A percentile compares a stretch with the other conserved stretches of the same genome.
phyloP scores from a whole-genome alignment of 2,113 vertebrate genomes.

The Balaeniceps rex region DNA sequence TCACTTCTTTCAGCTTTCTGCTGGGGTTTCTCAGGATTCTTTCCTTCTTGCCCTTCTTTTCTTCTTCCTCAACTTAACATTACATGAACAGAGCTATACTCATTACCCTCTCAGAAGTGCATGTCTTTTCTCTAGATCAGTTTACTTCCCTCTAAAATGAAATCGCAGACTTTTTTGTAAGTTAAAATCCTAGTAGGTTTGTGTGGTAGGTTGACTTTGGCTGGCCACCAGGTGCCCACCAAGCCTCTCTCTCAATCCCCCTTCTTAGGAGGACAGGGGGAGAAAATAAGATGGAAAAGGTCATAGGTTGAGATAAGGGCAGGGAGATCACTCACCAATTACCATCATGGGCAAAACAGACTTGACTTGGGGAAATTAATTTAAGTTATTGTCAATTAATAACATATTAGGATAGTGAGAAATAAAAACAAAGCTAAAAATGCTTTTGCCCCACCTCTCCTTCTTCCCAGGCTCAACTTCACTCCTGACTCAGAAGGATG shows the following conservation, averaged over 20 bases:
- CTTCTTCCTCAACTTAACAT: not conserved
- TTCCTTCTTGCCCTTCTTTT: not conserved
- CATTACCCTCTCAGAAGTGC: not conserved
- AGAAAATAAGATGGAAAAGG: not conserved
- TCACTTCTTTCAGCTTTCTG: not conserved
- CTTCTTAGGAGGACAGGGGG: not conserved
- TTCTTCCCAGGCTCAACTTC: not conserved
- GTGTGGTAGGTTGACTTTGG: not conserved
- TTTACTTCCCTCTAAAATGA: not conserved
- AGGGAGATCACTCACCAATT: not conserved
- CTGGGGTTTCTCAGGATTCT: not conserved
- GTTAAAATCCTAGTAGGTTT: not conserved
- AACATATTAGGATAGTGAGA: not conserved
- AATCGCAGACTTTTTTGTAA: not conserved
- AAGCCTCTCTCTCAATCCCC: fast-evolving
- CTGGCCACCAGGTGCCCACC: not conserved
- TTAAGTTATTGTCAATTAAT: not conserved
- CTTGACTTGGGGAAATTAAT: not conserved
- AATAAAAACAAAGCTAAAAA: not conserved
- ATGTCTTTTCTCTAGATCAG: not conserved
- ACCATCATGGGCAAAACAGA: not conserved
- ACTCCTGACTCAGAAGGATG: not conserved
- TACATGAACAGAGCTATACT: fast-evolving
- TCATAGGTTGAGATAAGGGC: not conserved
- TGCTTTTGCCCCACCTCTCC: not conserved